phyloP scores from a whole-genome alignment of 2,888 invertebrate genomes.

The Nemotelus pantherinus region DNA sequence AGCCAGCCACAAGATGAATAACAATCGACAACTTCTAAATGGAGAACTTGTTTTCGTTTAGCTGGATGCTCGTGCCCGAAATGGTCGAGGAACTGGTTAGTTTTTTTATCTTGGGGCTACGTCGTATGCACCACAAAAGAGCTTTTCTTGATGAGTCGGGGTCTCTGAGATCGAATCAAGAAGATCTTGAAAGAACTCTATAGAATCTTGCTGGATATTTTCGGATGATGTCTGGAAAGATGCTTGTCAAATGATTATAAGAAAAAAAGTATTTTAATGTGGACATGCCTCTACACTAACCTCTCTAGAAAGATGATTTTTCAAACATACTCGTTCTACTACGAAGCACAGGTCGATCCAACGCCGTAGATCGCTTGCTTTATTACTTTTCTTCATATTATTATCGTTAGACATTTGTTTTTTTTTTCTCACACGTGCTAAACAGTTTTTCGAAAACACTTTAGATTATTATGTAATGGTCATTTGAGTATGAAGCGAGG shows the following conservation, averaged over 20 bases:
- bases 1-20: constrained; percentile 17
- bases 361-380: background rate
- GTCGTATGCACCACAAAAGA: no score
- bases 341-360: no score
- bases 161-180: no score
- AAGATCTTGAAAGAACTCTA: constrained; percentile 23
- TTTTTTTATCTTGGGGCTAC: background rate
- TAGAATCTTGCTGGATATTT: constrained; percentile 22
- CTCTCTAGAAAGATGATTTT: no score
- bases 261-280: no score
- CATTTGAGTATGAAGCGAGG: no score
- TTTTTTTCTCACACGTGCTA: background rate
- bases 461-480: background rate
- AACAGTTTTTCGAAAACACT: background rate
- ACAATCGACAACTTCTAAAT: constrained; percentile 38
- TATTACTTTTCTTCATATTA: background rate
- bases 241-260: background rate
- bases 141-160: no score
- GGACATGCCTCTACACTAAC: no score
- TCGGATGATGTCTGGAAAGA: background rate
- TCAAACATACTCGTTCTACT: no score
- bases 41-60: constrained; percentile 36
- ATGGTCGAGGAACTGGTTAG: constrained; percentile 17
- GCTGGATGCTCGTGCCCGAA: constrained; percentile 26
- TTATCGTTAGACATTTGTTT: background rate